Conservation (phyloP, 2,888 invertebrate species). For the Scrobipalpa atriplicella region DNA sequence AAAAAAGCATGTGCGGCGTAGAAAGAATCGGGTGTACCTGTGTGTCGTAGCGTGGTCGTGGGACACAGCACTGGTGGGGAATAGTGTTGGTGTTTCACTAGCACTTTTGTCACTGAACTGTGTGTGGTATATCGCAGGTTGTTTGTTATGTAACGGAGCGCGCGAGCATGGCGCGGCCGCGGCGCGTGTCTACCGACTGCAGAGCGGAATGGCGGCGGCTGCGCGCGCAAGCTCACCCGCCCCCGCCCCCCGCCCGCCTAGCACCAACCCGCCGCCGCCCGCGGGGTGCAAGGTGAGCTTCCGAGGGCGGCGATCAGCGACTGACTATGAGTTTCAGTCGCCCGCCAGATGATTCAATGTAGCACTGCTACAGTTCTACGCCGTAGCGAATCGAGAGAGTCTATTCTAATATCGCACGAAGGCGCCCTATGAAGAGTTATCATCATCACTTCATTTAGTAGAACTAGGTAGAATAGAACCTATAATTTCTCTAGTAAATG, state of each 20-base stretch:
- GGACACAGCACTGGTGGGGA: slow-evolving; percentile 1
- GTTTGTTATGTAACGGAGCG: slow-evolving; percentile 28
- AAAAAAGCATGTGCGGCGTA: slow-evolving; percentile 13
- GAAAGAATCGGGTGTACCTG: slow-evolving; percentile 1
- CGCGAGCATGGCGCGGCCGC: slow-evolving; percentile 22
- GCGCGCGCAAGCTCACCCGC: slow-evolving; percentile 34
- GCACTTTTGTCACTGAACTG: slow-evolving; percentile 20
- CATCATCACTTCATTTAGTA: too few relatives aligned
- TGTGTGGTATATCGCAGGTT: background rate
- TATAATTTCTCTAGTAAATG: too few relatives aligned
- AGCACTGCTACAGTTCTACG: background rate
- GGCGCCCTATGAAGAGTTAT: too few relatives aligned
- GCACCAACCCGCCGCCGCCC: slow-evolving; percentile 1
- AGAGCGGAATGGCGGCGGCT: slow-evolving; percentile 25
- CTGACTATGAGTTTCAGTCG: background rate
- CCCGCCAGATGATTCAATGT: background rate
- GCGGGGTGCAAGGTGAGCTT: background rate
- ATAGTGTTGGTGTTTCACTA: slow-evolving; percentile 3
- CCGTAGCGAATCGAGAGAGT: too few relatives aligned
- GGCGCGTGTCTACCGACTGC: slow-evolving; percentile 30
- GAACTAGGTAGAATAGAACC: too few relatives aligned
- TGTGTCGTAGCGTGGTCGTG: background rate
- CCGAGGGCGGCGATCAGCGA: background rate
- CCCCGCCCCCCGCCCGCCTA: background rate
- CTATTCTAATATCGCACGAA: too few relatives aligned